Evolutionary conservation across 1,140 invertebrate genomes (phyloP).

Genomic region (Eupeodes corollae): DNA sequence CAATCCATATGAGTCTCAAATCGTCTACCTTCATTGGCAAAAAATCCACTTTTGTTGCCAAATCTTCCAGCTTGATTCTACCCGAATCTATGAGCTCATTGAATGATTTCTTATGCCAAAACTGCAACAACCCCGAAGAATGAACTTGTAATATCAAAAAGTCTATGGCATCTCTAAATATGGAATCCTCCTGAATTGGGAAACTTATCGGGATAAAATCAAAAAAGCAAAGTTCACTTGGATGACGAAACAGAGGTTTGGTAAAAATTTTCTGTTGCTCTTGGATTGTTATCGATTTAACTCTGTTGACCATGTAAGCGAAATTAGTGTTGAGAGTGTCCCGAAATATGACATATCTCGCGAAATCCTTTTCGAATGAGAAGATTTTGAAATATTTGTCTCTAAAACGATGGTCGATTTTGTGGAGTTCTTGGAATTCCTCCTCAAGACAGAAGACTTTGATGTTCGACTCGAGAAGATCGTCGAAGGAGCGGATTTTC

Average conservation of each 20-base stretch:
- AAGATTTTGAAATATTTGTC: conserved; percentile 23
- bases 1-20: conserved; percentile 26
- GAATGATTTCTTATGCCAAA: conserved; percentile 17
- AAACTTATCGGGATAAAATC: conserved; percentile 25
- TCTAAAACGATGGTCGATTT: conserved; percentile 10
- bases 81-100: conserved; percentile 20
- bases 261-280: conserved; percentile 27
- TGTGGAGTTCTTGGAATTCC: conserved; percentile 22
- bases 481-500: conserved; percentile 16
- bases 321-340: conserved; percentile 19
- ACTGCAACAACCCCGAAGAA: conserved; percentile 12
- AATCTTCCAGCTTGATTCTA: conserved; percentile 16
- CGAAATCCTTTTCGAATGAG: conserved; percentile 13
- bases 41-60: conserved; percentile 16
- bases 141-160: conserved; percentile 16
- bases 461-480: conserved; percentile 16
- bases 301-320: conserved; percentile 20
- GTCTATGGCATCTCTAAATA: conserved; percentile 17
- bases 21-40: conserved; percentile 24
- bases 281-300: conserved; percentile 19
- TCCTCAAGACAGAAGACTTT: conserved; percentile 18
- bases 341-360: conserved; percentile 11
- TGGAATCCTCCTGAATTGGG: conserved; percentile 24
- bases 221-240: conserved; percentile 23
- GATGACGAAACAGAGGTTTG: conserved; percentile 18